phyloP scores from a whole-genome alignment of 2,113 vertebrate genomes.

The Percopsis transmontana region DNA sequence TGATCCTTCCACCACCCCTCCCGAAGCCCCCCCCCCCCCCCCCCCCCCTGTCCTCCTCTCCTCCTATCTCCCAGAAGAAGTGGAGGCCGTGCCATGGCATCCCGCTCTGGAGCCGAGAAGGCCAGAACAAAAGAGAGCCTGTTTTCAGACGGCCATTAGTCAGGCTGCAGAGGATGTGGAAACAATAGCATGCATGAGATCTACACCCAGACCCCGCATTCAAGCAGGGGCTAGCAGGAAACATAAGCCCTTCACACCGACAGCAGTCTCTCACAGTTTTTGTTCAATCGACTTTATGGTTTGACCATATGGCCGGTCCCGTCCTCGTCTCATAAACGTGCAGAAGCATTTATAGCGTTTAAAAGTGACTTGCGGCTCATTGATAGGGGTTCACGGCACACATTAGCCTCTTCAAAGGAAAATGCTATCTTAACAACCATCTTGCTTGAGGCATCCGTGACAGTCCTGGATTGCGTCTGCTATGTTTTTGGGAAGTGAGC shows the following conservation, averaged over 20 bases:
- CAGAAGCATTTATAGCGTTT: conserved; percentile 47
- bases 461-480: neutral
- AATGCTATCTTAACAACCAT: neutral
- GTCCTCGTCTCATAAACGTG: conserved; percentile 9
- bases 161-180: conserved; percentile 76
- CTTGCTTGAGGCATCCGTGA: neutral
- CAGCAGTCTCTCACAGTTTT: conserved; percentile 69
- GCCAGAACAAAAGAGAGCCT: conserved; percentile 72
- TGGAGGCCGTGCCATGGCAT: conserved; percentile 69
- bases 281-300: conserved; percentile 60
- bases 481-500: neutral
- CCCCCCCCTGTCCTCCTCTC: conserved; percentile 11
- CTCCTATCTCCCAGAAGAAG: conserved; percentile 59
- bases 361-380: conserved; percentile 33
- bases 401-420: neutral
- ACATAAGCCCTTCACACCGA: conserved; percentile 64
- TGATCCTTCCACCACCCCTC: neutral
- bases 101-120: conserved; percentile 66
- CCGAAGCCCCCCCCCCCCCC: neutral
- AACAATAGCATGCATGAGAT: conserved; percentile 75
- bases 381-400: conserved; percentile 25
- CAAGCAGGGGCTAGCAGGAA: conserved; percentile 68
- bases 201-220: conserved; percentile 71
- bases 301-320: conserved; percentile 46
- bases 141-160: conserved; percentile 77